Evolutionary conservation across 1,140 invertebrate species (phyloP), one percentile per base, ranked within the genome.

Genomic region (Papilio polytes): DNA sequence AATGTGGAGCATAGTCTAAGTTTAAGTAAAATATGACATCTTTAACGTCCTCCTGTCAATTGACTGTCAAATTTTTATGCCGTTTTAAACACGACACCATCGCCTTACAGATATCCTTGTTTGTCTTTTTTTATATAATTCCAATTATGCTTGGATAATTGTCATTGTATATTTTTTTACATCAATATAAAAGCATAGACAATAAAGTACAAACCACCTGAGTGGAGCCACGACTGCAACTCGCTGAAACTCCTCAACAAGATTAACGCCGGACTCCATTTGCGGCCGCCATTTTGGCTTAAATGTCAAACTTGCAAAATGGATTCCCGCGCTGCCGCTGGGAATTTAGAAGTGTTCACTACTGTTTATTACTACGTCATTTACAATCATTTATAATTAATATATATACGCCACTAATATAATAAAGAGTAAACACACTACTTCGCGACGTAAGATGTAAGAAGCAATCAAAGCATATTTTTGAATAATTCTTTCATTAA

Each of bases 281-380:
- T 86, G 86, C 85, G 85, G 86, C 83, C 74, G 85, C 88, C 90
- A 88, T 89, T 85, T 88, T 87, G 82, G 63, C 80, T 77, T 74
- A 88, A 89, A 91, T 85, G 90, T 91, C 90, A 90, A 91, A 91
- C 85, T 91, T 88, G 82, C 85, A 88, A 91, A 91, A 90, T 86
- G 90, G 89, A 91, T 89, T 90, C 87, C 15, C 83, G 78, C 20
- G 66, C 63, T 77, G 85, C 85, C 80, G 80, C 15, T 59, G 86
- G 86, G 82, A 83, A 82, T 87, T 83, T 80, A 66, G 80, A 82
- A 80, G 80, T 80, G 78, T 46, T 74, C 79, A 74, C 22, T 66
- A 63, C 22, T 63, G 20, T 22, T 66, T 66, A 31, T 8, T 59
- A 26, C 8, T 63, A 22, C 12, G 26, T 26, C 3, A 26, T 66